phyloP scores from a whole-genome alignment of 1,140 invertebrate genomes.

The Trachelipus rathkii region DNA sequence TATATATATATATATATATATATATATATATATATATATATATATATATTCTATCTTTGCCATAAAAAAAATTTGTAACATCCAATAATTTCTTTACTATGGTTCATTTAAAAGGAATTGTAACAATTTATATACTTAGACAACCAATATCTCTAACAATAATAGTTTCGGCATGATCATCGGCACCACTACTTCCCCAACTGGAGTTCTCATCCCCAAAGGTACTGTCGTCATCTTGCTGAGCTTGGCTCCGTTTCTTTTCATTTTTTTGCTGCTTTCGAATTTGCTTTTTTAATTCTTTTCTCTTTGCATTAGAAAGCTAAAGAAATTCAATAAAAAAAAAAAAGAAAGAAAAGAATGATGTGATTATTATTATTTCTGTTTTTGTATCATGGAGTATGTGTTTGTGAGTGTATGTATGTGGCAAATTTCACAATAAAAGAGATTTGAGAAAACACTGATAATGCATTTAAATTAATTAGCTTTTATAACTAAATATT shows the following conservation, averaged over 20 bases:
- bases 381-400: too few species aligned
- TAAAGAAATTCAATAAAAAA: background rate
- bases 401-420: too few species aligned
- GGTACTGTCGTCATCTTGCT: background rate
- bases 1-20: too few species aligned
- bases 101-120: background rate
- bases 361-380: too few species aligned
- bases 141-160: constrained; percentile 40
- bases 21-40: too few species aligned
- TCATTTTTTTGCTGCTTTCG: constrained; percentile 37
- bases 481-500: too few species aligned
- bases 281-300: constrained; percentile 38
- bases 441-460: too few species aligned
- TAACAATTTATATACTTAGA: constrained; percentile 33
- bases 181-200: constrained; percentile 18
- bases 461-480: too few species aligned
- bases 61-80: too few species aligned
- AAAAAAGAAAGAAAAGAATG: background rate
- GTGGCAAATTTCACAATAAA: too few species aligned
- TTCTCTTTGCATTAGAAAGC: constrained; percentile 34
- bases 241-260: constrained; percentile 27
- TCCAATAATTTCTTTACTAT: too few species aligned
- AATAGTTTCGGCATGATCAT: constrained; percentile 31
- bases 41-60: too few species aligned
- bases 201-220: background rate